Percentiles rank a stretch among this genome's conserved stretches.
Conservation (phyloP, 2,797 vertebrate species). For the Cossypha polioptera region DNA sequence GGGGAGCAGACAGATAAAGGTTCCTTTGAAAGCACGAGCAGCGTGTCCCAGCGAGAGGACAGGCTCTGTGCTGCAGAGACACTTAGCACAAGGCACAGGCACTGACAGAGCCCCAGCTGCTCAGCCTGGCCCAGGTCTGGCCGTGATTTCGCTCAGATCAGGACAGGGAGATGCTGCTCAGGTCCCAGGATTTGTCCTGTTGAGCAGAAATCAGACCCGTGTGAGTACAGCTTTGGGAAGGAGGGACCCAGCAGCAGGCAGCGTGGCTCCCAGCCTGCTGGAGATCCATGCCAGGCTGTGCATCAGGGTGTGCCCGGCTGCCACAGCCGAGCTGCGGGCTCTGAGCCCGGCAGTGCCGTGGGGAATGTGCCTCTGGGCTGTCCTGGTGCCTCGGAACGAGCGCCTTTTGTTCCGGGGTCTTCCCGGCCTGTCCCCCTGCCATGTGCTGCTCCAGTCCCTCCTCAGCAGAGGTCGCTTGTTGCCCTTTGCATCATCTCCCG, state of each 20-base stretch:
- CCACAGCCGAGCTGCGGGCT: background rate
- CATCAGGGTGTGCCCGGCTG: rapidly evolving
- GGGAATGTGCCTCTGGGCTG: background rate
- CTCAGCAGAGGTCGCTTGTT: slow-evolving; percentile 65
- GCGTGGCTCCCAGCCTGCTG: rapidly evolving
- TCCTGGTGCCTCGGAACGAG: background rate
- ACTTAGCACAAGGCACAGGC: background rate
- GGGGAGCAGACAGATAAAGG: background rate
- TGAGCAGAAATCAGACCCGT: rapidly evolving
- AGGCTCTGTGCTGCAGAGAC: background rate
- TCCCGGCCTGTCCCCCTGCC: background rate
- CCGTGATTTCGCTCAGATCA: rapidly evolving
- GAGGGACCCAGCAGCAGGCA: background rate
- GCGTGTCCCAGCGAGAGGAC: background rate
- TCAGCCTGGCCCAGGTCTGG: background rate
- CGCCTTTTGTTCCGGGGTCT: slow-evolving; percentile 3
- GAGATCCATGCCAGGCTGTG: background rate
- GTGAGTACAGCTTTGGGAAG: background rate
- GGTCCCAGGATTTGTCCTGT: background rate
- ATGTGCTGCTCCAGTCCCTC: slow-evolving; percentile 20
- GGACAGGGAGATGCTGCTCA: background rate
- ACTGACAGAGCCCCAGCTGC: background rate
- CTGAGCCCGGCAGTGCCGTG: background rate
- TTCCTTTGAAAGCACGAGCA: background rate
- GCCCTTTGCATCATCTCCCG: background rate